Evolutionary conservation across 2,797 vertebrate species (phyloP).

Genomic region (Etheostoma nigrum): DNA sequence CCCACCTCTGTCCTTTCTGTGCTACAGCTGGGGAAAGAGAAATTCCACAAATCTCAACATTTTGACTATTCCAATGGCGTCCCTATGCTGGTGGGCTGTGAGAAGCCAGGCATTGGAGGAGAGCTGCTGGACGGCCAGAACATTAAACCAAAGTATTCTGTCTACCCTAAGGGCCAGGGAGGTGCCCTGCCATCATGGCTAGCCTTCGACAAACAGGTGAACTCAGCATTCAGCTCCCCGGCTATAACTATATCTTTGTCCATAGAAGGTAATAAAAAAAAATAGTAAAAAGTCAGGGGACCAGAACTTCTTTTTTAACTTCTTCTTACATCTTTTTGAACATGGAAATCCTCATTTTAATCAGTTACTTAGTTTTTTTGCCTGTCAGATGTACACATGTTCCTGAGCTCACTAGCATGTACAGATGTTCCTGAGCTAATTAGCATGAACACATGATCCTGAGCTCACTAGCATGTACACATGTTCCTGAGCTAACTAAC

Average conservation of each 20-base stretch:
- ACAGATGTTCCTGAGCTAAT: too few species aligned
- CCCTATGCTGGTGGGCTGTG: slow-evolving; percentile 82
- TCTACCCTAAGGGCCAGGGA: slow-evolving; percentile 81
- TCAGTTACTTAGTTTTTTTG: too few species aligned
- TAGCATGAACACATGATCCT: too few species aligned
- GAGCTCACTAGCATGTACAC: too few species aligned
- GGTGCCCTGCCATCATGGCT: slow-evolving; percentile 87
- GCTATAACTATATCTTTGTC: background rate
- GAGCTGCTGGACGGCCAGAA: slow-evolving; percentile 84
- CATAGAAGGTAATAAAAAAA: too few species aligned
- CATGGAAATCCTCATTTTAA: too few species aligned
- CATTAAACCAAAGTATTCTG: slow-evolving; percentile 77
- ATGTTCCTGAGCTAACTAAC: too few species aligned
- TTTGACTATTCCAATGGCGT: slow-evolving; percentile 86
- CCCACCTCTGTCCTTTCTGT: background rate
- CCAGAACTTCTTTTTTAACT: too few species aligned
- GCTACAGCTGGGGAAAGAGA: slow-evolving; percentile 87
- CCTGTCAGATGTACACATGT: too few species aligned
- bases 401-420: too few species aligned
- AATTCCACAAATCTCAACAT: slow-evolving; percentile 92
- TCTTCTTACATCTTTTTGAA: too few species aligned
- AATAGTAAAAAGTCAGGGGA: too few species aligned
- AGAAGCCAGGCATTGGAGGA: slow-evolving; percentile 90
- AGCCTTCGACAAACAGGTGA: slow-evolving; percentile 93
- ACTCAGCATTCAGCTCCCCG: background rate